Base-by-base conservation (phyloP, 2,888 invertebrate species). In the Metalampra italica region DNA sequence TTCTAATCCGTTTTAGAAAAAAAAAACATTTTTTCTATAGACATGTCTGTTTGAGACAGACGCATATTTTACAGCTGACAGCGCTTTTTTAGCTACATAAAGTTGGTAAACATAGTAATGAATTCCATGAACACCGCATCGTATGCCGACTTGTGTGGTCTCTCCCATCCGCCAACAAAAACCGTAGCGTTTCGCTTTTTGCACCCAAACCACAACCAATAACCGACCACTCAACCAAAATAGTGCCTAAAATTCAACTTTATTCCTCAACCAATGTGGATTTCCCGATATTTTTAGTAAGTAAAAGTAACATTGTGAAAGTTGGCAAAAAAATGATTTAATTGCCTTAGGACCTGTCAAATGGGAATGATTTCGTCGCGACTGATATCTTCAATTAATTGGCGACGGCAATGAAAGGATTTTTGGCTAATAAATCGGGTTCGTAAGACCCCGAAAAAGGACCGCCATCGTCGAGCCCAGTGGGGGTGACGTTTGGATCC, bases 331-430 rank as follows among this genome's bases (percentile, higher is more conserved):
- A 46, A 38, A 37, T 46, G 45, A 30, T 12, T 9, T 11, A 46
- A 43, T 13, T 13, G 47, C 14, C 40, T 43, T 47, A 74, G 75
- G 63, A 73, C 62, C 80, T 80, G 86, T 85, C 85, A 84, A 73
- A 67, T 71, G 58, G 68, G 75, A 84, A 84, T 80, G 79, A 82
- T 82, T 83, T 81, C 76, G 78, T 84, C 75, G 78, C 75, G 67
- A 80, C 74, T 62, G 75, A 78, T 75, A 74, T 74, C 59, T 69
- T 57, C 76, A 80, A 80, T 83, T 83, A 84, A 83, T 83, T 76
- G 66, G 59, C 55, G 73, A 66, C 58, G 56, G 60, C 68, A 72
- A 77, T 68, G 75, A 78, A 76, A 71, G 68, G 64, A 56, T 62
- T 70, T 57, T 55, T 57, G 43, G 60, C 56, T 69, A 72, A 79